These are phyloP conservation scores for Papilio gigon DNA, from an alignment of 2,888 invertebrate species.

Conservation along the genomic window DNA sequence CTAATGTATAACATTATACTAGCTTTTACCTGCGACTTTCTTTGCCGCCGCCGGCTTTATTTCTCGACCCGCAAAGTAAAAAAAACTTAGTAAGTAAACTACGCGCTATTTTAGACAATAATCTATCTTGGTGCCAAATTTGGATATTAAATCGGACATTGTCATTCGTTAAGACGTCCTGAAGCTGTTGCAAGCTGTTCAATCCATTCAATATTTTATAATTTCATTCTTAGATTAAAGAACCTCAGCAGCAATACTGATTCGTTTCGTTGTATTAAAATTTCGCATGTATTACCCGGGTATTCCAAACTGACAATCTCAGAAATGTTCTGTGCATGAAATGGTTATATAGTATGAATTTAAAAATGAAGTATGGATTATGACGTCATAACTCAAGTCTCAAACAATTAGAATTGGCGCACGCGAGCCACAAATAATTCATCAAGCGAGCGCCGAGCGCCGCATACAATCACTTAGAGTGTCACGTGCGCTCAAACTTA, in stretches of 20 bases:
- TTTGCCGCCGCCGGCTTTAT: too few relatives aligned
- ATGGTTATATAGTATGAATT: background rate
- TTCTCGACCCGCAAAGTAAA: too few relatives aligned
- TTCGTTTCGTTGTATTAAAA: background rate
- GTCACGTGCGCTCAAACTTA: conserved; percentile 77
- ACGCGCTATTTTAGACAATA: too few relatives aligned
- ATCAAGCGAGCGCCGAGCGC: conserved; percentile 68
- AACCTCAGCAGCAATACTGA: background rate
- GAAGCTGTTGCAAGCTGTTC: conserved; percentile 9
- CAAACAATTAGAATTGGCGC: conserved; percentile 68
- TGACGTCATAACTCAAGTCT: conserved; percentile 20
- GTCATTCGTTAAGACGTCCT: conserved; percentile 25
- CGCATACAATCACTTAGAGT: conserved; percentile 79
- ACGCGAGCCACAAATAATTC: conserved; percentile 80
- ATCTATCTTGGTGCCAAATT: too few relatives aligned
- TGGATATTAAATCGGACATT: conserved; percentile 31
- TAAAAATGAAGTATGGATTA: background rate
- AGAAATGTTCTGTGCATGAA: too few relatives aligned
- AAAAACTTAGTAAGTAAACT: too few relatives aligned
- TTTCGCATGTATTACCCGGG: background rate
- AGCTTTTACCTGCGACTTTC: too few relatives aligned
- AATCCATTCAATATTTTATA: background rate
- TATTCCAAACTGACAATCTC: background rate
- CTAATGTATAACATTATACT: too few relatives aligned
- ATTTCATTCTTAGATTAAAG: background rate